phyloP scores from a whole-genome alignment of 2,888 invertebrate species.

The Heliconius hortense region DNA sequence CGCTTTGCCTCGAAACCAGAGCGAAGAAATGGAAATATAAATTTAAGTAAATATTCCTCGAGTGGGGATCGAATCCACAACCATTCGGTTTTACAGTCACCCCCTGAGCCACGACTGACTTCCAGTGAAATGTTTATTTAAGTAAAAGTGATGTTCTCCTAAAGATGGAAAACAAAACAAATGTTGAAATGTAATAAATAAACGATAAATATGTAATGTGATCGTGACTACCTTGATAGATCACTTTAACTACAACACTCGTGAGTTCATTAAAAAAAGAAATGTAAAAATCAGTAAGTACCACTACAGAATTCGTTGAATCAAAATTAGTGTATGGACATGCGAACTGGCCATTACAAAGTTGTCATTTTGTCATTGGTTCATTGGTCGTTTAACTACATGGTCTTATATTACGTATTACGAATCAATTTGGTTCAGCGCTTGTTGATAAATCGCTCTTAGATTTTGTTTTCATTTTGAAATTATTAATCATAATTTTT shows the following conservation, averaged over 20 bases:
- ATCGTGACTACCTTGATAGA: not conserved
- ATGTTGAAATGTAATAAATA: not conserved
- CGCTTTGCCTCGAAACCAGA: too few species aligned
- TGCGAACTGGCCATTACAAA: slow-evolving; percentile 3
- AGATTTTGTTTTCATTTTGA: not conserved
- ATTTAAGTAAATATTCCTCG: too few species aligned
- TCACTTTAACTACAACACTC: not conserved
- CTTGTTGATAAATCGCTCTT: slow-evolving; percentile 5
- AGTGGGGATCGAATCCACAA: too few species aligned
- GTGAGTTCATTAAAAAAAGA: not conserved
- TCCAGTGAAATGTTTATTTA: too few species aligned
- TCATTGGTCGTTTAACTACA: slow-evolving; percentile 20
- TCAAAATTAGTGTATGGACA: slow-evolving; percentile 7
- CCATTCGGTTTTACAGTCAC: too few species aligned
- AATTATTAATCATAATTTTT: not conserved
- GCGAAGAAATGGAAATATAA: too few species aligned
- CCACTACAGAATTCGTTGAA: not conserved
- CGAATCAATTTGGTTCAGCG: slow-evolving; percentile 16
- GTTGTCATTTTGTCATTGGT: slow-evolving; percentile 8
- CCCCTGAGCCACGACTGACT: too few species aligned
- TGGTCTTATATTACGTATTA: slow-evolving; percentile 16
- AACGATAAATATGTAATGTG: not conserved
- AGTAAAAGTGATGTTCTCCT: too few species aligned
- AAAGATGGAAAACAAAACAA: not conserved
- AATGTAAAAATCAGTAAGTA: not conserved